These are phyloP conservation scores for Pseudoips prasinana DNA, from an alignment of 2,888 invertebrate genomes.

Conservation along the genomic window DNA sequence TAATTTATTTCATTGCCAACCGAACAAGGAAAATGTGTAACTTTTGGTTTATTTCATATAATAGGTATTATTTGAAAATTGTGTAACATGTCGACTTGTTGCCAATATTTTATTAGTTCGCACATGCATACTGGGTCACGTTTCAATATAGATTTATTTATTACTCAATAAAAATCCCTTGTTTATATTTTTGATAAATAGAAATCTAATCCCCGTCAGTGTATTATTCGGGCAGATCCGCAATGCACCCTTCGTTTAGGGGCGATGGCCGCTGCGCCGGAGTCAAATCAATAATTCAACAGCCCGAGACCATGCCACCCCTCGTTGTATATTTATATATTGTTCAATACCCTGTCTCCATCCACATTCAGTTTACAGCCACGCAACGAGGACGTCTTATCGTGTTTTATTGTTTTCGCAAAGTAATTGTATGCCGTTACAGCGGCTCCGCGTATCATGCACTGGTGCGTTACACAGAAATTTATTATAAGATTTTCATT, in stretches of 20 bases:
- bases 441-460: constrained; percentile 63
- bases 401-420: constrained; percentile 73
- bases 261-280: constrained; percentile 65
- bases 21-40: too few relatives aligned
- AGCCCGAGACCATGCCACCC: constrained; percentile 44
- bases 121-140: constrained; percentile 19
- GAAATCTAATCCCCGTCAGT: constrained; percentile 31
- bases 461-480: constrained; percentile 67
- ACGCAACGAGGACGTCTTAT: constrained; percentile 59
- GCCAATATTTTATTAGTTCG: too few relatives aligned
- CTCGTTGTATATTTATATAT: constrained; percentile 25
- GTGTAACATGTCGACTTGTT: too few relatives aligned
- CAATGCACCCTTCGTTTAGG: constrained; percentile 44
- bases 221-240: constrained; percentile 34
- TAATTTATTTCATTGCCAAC: too few relatives aligned
- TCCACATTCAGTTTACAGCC: constrained; percentile 39
- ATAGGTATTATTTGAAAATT: too few relatives aligned
- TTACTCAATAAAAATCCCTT: constrained; percentile 36
- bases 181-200: constrained; percentile 32
- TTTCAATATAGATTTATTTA: constrained; percentile 47
- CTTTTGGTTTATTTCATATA: too few relatives aligned
- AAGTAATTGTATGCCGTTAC: constrained; percentile 71
- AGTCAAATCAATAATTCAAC: constrained; percentile 68
- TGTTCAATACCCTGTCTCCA: constrained; percentile 28
- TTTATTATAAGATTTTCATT: constrained; percentile 58